Base-by-base conservation (phyloP, 2,797 vertebrate species). In the Cottoperca gobio region DNA sequence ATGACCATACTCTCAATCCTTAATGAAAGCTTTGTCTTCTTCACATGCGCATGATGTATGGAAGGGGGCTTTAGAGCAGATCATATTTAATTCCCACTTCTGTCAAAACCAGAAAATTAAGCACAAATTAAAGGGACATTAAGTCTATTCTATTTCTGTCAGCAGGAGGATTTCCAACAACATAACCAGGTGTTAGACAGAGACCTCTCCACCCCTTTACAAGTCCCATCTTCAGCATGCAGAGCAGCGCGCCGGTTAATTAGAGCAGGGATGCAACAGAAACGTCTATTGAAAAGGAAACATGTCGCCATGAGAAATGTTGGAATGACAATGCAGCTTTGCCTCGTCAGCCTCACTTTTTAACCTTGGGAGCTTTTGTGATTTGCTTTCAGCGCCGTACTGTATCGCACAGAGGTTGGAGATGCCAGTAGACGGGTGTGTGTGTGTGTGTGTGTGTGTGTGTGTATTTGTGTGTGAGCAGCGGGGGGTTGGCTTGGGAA, bases 1-100 rank as follows among this genome's bases (percentile, higher is more conserved):
- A 66, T 83, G 73, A 82, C 73, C 42, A 12, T 40, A 66, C 48
- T 46, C 65, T 70, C 73, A 63, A 35, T 76, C 64, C 73, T 66
- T 77, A 74, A 82, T 79, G 70, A 84, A 73, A 57, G 77, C 80
- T 85, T 91, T 88, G 85, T 85, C 67, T 66, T 52, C 61, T 21
- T 81, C 76, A 65, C 60, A 55, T 21, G 52, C 55, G 23, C 46
- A 50, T 31, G 28, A 55, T 81, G 71, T 69, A 40, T 69, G 46
- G 26, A n/a, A 33, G 43, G 31, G 46, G 53, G 73, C 76, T 71
- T 78, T 23, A 24, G 53, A 77, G 59, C 28, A 31, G 55, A 65
- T 80, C 69, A 60, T 55, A 63, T 66, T 76, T 39, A 74, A 78
- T 45, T 26, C 45, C 31, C 28, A 40, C 43, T 28, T 50, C 61